Percentiles rank a stretch among this genome's conserved stretches.
Evolutionary conservation across 2,113 vertebrate species (phyloP).

Genomic region (Protomyctophum bolini): DNA sequence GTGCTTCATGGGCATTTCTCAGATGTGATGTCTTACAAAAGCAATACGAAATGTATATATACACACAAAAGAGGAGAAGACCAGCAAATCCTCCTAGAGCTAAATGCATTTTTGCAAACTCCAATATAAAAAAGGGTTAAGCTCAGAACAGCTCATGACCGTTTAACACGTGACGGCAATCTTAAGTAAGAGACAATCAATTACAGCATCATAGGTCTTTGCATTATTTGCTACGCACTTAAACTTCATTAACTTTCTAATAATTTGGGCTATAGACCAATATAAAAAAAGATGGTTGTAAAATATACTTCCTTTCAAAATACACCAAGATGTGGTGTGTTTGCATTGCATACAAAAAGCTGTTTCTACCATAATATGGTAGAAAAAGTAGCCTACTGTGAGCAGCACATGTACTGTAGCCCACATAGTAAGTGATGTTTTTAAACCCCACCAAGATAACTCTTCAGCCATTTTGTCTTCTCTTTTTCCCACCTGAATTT

Average conservation of each 20-base stretch:
- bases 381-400: not conserved
- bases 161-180: conserved; percentile 25
- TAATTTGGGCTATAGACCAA: not conserved
- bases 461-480: no score
- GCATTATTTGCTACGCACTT: not conserved
- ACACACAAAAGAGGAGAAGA: conserved; percentile 63
- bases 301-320: not conserved
- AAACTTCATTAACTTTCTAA: not conserved
- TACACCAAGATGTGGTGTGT: not conserved
- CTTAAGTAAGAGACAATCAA: conserved; percentile 1
- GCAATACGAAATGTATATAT: conserved; percentile 4
- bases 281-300: not conserved
- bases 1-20: conserved; percentile 45
- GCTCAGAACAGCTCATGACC: conserved; percentile 35
- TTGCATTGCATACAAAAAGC: no score
- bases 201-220: conserved; percentile 23
- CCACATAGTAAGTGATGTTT: no score
- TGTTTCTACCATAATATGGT: not conserved
- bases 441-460: no score
- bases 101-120: conserved; percentile 38
- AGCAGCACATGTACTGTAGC: no score
- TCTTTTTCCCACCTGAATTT: no score
- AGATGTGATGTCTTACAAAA: conserved; percentile 45
- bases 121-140: conserved; percentile 19
- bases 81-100: conserved; percentile 74